Base-by-base conservation (phyloP, 2,888 invertebrate species). In the Rhimphoctona megacephalus region DNA sequence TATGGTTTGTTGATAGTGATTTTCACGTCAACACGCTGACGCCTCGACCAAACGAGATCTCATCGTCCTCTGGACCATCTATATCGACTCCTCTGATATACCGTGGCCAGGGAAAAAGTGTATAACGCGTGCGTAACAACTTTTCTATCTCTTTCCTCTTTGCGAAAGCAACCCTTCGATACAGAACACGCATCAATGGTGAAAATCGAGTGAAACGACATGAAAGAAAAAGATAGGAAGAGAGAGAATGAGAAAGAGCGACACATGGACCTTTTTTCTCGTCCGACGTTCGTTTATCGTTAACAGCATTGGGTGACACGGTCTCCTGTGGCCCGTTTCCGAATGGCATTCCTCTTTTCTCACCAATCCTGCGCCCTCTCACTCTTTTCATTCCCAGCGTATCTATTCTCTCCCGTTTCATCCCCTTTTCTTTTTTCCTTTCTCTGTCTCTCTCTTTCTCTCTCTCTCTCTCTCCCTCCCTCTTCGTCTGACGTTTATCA, bases 281-380 rank as follows among this genome's bases (percentile, higher is more conserved):
- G 82, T 79, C 73, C 87, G 79, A 88, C 85, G 85, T 86, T 88
- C 85, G 83, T 88, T 89, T 87, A 88, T 85, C 87, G 88, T 87
- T 88, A 86, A 88, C 88, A 89, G 89, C 89, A 81, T 87, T 85
- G 81, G 85, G 81, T 76, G 79, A 79, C 83, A 81, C 80, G 84
- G 77, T 80, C 80, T 80, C 46, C 67, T 76, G 70, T 72, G 66
- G 66, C 86, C 76, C 80, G 77, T 80, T 77, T 86, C 70, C 80
- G 80, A 54, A 80, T 83, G 86, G 83, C 83, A 81, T 73, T 80
- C 70, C 74, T 76, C 76, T 76, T 70, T 77, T 85, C 76, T 64
- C 61, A 11, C 66, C 74, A 19, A 36, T 36, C 61, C 30, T 17
- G 49, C 49, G 22, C 17, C n/a, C 49, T 64, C 69, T 30, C 57